Base-by-base conservation (phyloP, 2,888 invertebrate species). In the Lamellibrachia satsuma region DNA sequence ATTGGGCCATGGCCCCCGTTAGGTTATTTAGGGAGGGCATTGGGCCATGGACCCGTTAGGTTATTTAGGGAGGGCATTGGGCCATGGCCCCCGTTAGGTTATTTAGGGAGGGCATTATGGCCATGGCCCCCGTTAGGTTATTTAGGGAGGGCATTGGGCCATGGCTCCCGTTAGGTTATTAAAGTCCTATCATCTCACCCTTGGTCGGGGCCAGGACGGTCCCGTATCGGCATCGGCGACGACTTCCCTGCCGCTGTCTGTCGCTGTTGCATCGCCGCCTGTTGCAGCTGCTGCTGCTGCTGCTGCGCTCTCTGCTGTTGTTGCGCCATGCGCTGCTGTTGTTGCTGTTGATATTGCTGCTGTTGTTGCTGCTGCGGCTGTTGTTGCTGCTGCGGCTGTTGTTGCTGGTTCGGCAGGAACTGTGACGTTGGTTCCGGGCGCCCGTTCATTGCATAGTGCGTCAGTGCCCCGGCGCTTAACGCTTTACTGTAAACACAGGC, bases 371-470 rank as follows among this genome's bases (percentile, higher is more conserved):
- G 91, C 52, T 52, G 55, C 52, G 52, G 91, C n/a, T 91, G 91
- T 52, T 91, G 91, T 91, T 91, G n/a, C 39, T 39, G 39, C 39
- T 39, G 39, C 39, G 39, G 39, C 39, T 39, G 91, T 91, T 52
- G 91, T 52, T 60, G 75, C 15, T 75, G 75, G 11, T 75, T 22
- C 75, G 75, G 15, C 75, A 22, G 15, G 22, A 75, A 75, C 75
- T 9, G 52, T 22, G 52, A 2, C 52, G 91, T 22, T 90, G 39
- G 92, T 22, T 93, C 93, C 51, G 92, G 94, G 90, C 93, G 94
- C 9, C 95, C 96, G 93, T 96, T 96, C 94, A 95, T 95, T 7
- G 95, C 95, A 90, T 95, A 95, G 92, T 95, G 95, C 93, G 94
- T 95, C 90, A 96, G 94, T 91, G 95, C 96, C 90, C 95, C 95